Conservation (phyloP, 2,113 vertebrate genomes). For the Grammomys surdaster region DNA sequence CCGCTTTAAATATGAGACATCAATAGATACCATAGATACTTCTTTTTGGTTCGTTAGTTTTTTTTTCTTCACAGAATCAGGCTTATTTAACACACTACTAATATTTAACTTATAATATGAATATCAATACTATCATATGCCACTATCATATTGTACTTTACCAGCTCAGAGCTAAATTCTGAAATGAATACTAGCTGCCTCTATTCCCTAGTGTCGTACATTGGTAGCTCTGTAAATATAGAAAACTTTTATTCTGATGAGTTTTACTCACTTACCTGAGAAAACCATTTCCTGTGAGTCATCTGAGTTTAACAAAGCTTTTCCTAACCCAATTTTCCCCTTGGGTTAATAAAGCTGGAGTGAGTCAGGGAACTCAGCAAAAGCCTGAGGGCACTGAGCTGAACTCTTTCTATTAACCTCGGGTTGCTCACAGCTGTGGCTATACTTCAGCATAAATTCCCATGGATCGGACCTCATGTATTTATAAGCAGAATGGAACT, state of each 20-base stretch:
- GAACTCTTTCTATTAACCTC: slow-evolving; percentile 5
- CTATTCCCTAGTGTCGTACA: not conserved
- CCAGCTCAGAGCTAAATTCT: not conserved
- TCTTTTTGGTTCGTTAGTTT: not conserved
- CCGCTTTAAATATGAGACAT: not conserved
- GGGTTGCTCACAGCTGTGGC: not conserved
- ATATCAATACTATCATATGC: not conserved
- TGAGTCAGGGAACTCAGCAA: not conserved
- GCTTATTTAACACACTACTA: not conserved
- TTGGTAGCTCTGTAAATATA: not conserved
- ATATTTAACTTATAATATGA: not conserved
- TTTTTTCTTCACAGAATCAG: not conserved
- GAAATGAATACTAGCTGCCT: not conserved
- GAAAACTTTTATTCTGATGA: not conserved
- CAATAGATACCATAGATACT: not conserved
- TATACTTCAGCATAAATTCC: not conserved
- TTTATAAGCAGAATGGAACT: slow-evolving; percentile 39
- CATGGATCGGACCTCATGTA: not conserved
- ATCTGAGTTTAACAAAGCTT: slow-evolving; percentile 47
- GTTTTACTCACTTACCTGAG: slow-evolving; percentile 33
- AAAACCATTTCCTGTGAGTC: slow-evolving; percentile 33
- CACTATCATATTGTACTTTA: not conserved
- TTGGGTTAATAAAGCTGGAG: slow-evolving; percentile 34
- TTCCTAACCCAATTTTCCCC: slow-evolving; percentile 27
- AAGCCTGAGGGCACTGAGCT: not conserved